phyloP scores from a whole-genome alignment of 2,113 vertebrate genomes.

The Sus scrofa region DNA sequence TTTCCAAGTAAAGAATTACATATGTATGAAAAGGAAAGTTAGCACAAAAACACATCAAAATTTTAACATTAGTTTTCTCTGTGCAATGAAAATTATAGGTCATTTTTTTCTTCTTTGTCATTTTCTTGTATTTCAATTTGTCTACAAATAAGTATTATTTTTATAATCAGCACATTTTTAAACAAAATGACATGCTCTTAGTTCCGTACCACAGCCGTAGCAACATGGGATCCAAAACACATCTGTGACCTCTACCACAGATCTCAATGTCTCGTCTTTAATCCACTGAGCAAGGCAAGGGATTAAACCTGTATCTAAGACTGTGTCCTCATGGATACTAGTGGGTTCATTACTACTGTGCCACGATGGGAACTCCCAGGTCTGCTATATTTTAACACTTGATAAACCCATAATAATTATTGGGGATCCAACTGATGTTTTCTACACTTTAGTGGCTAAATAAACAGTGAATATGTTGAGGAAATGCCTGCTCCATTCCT shows the following conservation, averaged over 20 bases:
- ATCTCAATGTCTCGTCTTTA: no score
- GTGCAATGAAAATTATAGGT: background rate
- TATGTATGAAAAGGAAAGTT: background rate
- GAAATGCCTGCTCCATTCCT: background rate
- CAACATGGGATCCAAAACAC: no score
- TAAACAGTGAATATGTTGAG: background rate
- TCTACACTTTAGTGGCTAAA: background rate
- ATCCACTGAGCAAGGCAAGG: no score
- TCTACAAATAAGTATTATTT: background rate
- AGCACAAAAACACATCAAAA: background rate
- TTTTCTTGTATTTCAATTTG: conserved; percentile 1
- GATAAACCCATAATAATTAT: background rate
- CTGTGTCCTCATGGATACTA: no score
- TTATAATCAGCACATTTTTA: background rate
- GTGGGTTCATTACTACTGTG: no score
- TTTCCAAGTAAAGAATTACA: background rate
- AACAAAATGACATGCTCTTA: background rate
- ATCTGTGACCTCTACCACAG: no score
- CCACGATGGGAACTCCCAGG: no score
- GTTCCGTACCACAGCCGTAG: background rate
- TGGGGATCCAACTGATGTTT: background rate
- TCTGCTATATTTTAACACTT: background rate
- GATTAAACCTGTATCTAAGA: no score
- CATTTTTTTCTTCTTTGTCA: background rate
- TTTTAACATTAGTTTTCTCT: conserved; percentile 13